Evolutionary conservation across 2,797 vertebrate genomes (phyloP), one percentile per base, ranked within the genome.

Genomic region (Intellagama lesueurii): DNA sequence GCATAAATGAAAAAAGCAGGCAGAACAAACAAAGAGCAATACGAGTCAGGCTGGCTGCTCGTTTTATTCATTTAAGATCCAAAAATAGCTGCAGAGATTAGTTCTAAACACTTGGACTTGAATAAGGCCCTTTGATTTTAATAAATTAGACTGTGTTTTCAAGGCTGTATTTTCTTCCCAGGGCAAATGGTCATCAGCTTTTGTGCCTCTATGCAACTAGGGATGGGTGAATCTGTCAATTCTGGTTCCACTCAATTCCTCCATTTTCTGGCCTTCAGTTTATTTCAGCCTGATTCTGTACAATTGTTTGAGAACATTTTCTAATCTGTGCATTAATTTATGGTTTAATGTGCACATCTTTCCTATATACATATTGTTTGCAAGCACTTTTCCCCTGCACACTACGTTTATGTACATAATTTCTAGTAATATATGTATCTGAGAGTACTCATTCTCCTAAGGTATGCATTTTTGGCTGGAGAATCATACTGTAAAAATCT

Each of bases 1-100:
- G 82, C 79, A 90, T 94, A 94, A 95, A 94, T 93, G 47, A 89
- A 94, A 95, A 84, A 94, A 93, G 70, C 93, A 95, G 94, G 89
- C 92, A 87, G 91, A 52, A 91, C 86, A 91, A 93, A 93, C 88
- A 84, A 92, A 91, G 73, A 92, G 83, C 89, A 94, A 89, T 87
- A 92, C 30, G 14, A 90, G 86, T 92, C 88, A 88, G 87, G 85
- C 91, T 94, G 87, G 85, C 91, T 94, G 89, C 88, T 87, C 86
- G 30, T 60, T 91, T 86, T 89, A 82, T 90, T 77, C 72, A 88
- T 95, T 94, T 90, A 87, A 93, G 94, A 9, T 47, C 47, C 64
- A 76, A 91, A 95, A 93, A 95, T 94, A 95, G 91, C 80, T 78
- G 91, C 80, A 88, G 90, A 86, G 86, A 83, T 92, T 95, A 88